Evolutionary conservation across 2,888 invertebrate species (phyloP), one percentile per base, ranked within the genome.

Genomic region (Thereva unica): DNA sequence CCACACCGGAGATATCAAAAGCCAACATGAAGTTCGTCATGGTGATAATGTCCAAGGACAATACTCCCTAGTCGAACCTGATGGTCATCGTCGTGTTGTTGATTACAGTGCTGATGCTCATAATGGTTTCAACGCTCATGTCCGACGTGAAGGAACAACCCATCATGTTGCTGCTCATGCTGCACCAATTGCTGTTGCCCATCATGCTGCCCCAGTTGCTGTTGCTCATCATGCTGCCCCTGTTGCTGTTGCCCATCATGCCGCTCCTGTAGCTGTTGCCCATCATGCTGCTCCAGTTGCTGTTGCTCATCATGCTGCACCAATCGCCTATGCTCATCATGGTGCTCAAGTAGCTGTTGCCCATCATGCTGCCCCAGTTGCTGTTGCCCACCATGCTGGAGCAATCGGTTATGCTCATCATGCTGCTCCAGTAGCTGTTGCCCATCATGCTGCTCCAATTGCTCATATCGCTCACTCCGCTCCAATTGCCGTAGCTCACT

Each of bases 1-100:
- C n/a, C 78, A 78, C 44, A 80, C 80, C 7, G 80, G 80, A 9
- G 80, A 80, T 71, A 75, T 80, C 0, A 80, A 80, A 73, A 78
- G 78, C 72, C 80, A 80, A 68, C 78, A 79, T 40, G 80, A 80
- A 73, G 76, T 78, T 67, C 78, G 80, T 55, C 76, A 78, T 37
- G 80, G 80, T 7, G 79, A 79, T 67, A 77, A 78, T 64, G 80
- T 80, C 1, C 75, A 78, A 10, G 80, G 80, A 5, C 78, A 80
- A 63, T 80, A 80, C 55, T 78, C 78, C 1, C 72, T 80, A 3
- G 75, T 80, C 44, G 80, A 80, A 64, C 78, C 80, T 41, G 80
- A 80, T 71, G 80, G 80, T 41, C 76, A 78, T 45, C 78, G 78
- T 54, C 78, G 80, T 67, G 73, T 79, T 68, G 80, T 80, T 34